Evolutionary conservation across 2,797 vertebrate genomes (phyloP).

Genomic region (Danio jaintianensis): DNA sequence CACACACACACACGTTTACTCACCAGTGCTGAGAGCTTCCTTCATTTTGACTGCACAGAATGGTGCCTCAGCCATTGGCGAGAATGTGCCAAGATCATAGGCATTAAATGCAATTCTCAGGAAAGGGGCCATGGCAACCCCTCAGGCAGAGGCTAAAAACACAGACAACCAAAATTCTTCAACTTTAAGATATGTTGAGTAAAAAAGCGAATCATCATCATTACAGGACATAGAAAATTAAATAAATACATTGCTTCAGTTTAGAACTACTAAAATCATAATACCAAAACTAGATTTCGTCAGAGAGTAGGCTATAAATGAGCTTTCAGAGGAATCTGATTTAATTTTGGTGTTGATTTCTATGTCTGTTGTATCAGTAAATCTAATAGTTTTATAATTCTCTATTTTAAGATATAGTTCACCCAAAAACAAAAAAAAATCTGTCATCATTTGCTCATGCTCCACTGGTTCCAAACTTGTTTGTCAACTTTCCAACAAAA

Average conservation of each 20-base stretch:
- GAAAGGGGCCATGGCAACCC: constrained; percentile 91
- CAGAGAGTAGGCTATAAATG: neutral
- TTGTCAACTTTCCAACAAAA: too few species aligned
- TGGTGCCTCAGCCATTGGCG: constrained; percentile 80
- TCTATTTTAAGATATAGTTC: too few species aligned
- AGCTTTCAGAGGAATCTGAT: neutral
- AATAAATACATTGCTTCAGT: neutral
- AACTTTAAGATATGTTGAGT: neutral
- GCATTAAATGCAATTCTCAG: constrained; percentile 93
- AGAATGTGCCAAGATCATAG: constrained; percentile 87
- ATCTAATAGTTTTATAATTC: neutral
- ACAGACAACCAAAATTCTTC: constrained; percentile 30
- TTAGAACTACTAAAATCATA: neutral
- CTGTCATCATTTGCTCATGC: too few species aligned
- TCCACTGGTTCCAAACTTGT: too few species aligned
- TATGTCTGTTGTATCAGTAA: neutral
- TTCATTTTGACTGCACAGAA: constrained; percentile 99
- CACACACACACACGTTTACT: constrained; percentile 47
- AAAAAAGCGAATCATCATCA: neutral
- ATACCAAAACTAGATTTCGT: neutral
- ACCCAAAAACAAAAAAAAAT: too few species aligned
- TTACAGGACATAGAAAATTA: neutral
- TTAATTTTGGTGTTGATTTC: neutral
- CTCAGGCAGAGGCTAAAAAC: constrained; percentile 65
- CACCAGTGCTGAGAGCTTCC: constrained; percentile 93